These are phyloP conservation scores for Macquaria ambigua DNA, from an alignment of 2,113 vertebrate species.

Conservation along the genomic window DNA sequence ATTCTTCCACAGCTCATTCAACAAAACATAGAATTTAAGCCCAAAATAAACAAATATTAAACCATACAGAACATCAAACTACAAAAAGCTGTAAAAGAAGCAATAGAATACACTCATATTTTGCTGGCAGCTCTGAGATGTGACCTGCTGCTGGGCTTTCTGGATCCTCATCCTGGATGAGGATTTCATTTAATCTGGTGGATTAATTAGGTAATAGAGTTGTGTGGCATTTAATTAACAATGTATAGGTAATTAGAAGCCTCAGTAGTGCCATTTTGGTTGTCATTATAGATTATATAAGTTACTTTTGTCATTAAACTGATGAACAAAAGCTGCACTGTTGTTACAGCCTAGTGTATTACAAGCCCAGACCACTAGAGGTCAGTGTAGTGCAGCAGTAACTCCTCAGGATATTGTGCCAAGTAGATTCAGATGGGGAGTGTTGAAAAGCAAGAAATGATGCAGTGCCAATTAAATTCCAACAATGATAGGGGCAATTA, in stretches of 20 bases:
- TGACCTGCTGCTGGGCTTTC: not conserved
- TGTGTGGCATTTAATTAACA: not conserved
- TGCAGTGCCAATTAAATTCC: not conserved
- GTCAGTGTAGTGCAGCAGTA: not conserved
- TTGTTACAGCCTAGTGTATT: not conserved
- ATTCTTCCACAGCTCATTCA: not conserved
- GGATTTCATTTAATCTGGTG: not conserved
- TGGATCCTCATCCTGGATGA: no score
- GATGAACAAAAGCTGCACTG: not conserved
- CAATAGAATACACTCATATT: no score
- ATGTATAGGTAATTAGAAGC: not conserved
- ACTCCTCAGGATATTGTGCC: not conserved
- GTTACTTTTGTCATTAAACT: not conserved
- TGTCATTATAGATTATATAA: not conserved
- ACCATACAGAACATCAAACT: not conserved
- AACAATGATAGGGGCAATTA: not conserved
- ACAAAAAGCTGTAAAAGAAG: not conserved
- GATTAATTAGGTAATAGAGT: not conserved
- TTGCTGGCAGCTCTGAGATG: no score
- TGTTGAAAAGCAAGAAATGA: not conserved
- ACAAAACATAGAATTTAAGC: not conserved
- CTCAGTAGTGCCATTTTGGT: not conserved
- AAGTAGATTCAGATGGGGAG: not conserved
- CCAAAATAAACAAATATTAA: not conserved
- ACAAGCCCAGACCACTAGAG: conserved; percentile 23